These are phyloP conservation scores for Andrena bicolor DNA, from an alignment of 2,888 invertebrate genomes.

Conservation along the genomic window DNA sequence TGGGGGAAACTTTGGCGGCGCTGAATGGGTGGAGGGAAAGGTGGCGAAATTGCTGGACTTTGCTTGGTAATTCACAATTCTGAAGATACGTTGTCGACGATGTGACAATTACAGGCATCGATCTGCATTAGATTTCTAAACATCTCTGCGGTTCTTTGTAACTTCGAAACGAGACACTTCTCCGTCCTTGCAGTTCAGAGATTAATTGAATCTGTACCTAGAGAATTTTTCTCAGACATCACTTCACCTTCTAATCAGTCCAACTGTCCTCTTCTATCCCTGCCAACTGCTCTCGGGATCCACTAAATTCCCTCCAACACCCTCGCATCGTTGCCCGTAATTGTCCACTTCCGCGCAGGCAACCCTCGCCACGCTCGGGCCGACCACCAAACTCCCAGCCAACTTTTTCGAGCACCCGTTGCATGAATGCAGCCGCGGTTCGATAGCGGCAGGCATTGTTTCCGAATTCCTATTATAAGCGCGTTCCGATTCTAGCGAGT, in stretches of 20 bases:
- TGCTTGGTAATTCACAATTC: too few relatives aligned
- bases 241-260: too few relatives aligned
- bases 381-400: constrained; percentile 30
- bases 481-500: constrained; percentile 60
- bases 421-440: constrained; percentile 64
- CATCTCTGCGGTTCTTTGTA: too few relatives aligned
- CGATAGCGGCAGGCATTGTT: constrained; percentile 78
- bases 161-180: too few relatives aligned
- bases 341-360: constrained; percentile 3
- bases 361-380: neutral
- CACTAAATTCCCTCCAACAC: neutral
- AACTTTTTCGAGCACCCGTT: constrained; percentile 46
- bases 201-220: too few relatives aligned
- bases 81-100: too few relatives aligned
- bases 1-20: neutral
- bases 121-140: too few relatives aligned
- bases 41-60: neutral
- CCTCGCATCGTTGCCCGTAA: constrained; percentile 7
- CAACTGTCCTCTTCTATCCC: too few relatives aligned
- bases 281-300: too few relatives aligned
- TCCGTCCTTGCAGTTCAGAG: too few relatives aligned
- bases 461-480: constrained; percentile 78
- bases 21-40: neutral
- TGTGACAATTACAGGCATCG: too few relatives aligned
- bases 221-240: too few relatives aligned